These are phyloP conservation scores for Sardinella longiceps DNA, from an alignment of 2,797 vertebrate genomes.

Conservation along the genomic window DNA sequence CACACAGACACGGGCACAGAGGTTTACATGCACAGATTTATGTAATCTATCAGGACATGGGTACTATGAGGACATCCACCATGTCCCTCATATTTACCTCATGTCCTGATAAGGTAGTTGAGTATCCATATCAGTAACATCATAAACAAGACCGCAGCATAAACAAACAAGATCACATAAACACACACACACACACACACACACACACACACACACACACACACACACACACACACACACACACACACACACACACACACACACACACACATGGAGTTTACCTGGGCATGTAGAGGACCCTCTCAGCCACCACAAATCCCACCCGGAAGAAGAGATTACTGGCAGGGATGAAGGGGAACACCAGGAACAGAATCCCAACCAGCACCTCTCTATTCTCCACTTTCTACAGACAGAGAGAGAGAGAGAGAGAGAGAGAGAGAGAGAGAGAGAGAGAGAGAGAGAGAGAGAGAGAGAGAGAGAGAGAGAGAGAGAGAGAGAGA, in stretches of 20 bases:
- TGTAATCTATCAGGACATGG: too few relatives aligned
- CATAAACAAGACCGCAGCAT: too few relatives aligned
- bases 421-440: slow-evolving; percentile 2
- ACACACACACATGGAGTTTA: background rate
- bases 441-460: background rate
- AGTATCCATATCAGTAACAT: too few relatives aligned
- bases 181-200: too few relatives aligned
- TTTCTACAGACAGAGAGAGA: slow-evolving; percentile 73
- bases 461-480: too few relatives aligned
- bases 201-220: too few relatives aligned
- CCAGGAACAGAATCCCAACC: slow-evolving; percentile 89
- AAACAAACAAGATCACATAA: too few relatives aligned
- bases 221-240: background rate
- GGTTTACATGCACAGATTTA: slow-evolving; percentile 66
- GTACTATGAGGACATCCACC: too few relatives aligned
- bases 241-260: slow-evolving; percentile 32
- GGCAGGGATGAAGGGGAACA: slow-evolving; percentile 96
- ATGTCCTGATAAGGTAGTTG: too few relatives aligned
- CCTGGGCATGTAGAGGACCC: slow-evolving; percentile 98
- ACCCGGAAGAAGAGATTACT: slow-evolving; percentile 98
- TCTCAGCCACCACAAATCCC: slow-evolving; percentile 96
- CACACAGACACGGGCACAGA: background rate
- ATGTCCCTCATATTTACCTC: too few relatives aligned
- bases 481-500: slow-evolving; percentile 53
- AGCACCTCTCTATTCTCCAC: slow-evolving; percentile 85